Percentiles rank a stretch among this genome's conserved stretches.
phyloP scores from a whole-genome alignment of 2,113 vertebrate genomes.

The Myanophis thanlyinensis region DNA sequence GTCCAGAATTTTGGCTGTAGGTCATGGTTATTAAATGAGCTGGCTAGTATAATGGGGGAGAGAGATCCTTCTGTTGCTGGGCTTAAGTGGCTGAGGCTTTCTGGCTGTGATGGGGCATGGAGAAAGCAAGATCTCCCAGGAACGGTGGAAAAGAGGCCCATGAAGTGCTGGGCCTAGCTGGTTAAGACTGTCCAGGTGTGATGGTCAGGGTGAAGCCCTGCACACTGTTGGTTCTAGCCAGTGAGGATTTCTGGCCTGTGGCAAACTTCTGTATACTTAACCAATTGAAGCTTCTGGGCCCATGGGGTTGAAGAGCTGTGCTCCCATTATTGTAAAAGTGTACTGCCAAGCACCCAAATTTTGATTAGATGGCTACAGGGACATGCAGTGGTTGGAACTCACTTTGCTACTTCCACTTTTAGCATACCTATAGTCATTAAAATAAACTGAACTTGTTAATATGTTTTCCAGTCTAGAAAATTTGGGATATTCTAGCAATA shows the following conservation, averaged over 20 bases:
- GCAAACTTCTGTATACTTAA: not conserved
- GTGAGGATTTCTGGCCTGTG: not conserved
- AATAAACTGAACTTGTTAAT: not conserved
- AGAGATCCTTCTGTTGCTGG: not conserved
- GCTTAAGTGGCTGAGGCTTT: not conserved
- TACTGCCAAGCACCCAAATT: too few species aligned
- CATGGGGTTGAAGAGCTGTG: not conserved
- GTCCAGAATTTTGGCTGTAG: not conserved
- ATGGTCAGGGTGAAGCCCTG: too few species aligned
- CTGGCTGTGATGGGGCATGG: not conserved
- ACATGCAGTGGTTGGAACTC: not conserved
- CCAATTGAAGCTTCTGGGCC: not conserved
- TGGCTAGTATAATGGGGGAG: not conserved
- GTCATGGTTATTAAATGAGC: too few species aligned
- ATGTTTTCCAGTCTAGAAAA: not conserved
- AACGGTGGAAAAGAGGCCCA: not conserved
- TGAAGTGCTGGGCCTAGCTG: not conserved
- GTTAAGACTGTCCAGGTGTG: too few species aligned
- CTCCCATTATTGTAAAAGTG: not conserved
- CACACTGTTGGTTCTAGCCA: not conserved
- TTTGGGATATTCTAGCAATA: not conserved
- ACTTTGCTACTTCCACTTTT: not conserved
- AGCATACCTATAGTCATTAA: not conserved
- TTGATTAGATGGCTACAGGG: not conserved
- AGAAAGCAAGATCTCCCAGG: not conserved